A percentile compares a stretch with the other conserved stretches of the same genome.
Evolutionary conservation across 2,113 vertebrate genomes (phyloP).

Genomic region (Chaetops frenatus): DNA sequence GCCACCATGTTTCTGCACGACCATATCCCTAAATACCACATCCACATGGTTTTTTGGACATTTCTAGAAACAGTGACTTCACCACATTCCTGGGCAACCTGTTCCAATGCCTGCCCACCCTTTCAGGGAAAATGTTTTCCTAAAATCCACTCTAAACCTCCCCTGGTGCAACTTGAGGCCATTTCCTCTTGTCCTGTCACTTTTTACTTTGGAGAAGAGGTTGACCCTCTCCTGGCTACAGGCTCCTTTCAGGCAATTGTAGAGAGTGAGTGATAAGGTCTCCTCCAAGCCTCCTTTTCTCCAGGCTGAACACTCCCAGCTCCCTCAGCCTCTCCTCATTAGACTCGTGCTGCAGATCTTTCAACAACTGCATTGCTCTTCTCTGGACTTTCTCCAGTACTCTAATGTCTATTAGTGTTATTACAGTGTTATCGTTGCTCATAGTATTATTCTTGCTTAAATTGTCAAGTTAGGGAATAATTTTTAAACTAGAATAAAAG

Average conservation of each 20-base stretch:
- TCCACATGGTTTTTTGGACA: not conserved
- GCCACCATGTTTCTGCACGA: not conserved
- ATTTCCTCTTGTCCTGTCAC: not conserved
- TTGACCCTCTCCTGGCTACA: rapidly evolving
- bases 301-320: not conserved
- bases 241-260: not conserved
- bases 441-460: not conserved
- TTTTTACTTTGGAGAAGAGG: not conserved
- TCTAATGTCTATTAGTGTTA: not conserved
- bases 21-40: not conserved
- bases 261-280: not conserved
- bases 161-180: not conserved
- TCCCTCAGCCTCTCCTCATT: not conserved
- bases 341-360: not conserved
- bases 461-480: not conserved
- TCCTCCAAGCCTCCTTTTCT: not conserved
- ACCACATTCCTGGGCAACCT: not conserved
- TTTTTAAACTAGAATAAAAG: not conserved
- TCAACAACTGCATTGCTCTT: not conserved
- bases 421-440: not conserved
- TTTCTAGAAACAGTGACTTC: not conserved
- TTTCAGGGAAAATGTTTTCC: not conserved
- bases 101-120: not conserved
- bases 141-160: not conserved
- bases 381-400: not conserved